A percentile compares a stretch with the other conserved stretches of the same genome.
These are phyloP conservation scores for Nerophis lumbriciformis DNA, from an alignment of 2,113 vertebrate species.

Conservation along the genomic window DNA sequence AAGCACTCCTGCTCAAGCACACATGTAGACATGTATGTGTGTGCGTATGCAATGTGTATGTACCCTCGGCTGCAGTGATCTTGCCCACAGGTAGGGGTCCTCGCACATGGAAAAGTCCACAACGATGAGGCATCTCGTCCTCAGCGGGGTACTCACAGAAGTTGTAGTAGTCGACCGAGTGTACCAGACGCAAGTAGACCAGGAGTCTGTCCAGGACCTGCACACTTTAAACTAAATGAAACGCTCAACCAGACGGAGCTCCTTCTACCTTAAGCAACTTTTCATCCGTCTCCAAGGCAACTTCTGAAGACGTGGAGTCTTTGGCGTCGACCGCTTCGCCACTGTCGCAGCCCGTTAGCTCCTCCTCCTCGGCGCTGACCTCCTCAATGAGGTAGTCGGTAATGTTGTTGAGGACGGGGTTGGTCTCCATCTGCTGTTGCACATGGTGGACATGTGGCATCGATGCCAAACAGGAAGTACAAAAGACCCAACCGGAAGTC, in stretches of 20 bases:
- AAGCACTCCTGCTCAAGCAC: neutral
- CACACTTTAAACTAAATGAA: neutral
- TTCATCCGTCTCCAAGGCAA: slow-evolving; percentile 82
- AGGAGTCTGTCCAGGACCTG: slow-evolving; percentile 87
- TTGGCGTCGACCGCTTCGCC: slow-evolving; percentile 68
- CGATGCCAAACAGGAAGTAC: neutral
- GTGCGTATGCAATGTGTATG: neutral
- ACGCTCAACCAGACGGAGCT: neutral
- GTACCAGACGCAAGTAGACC: slow-evolving; percentile 85
- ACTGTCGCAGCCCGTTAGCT: slow-evolving; percentile 73
- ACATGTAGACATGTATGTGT: neutral
- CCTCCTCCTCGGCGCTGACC: slow-evolving; percentile 87
- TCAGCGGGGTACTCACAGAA: slow-evolving; percentile 85
- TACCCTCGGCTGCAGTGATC: slow-evolving; percentile 81
- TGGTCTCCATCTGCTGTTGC: slow-evolving; percentile 66
- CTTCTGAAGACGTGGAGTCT: slow-evolving; percentile 78
- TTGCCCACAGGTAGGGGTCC: slow-evolving; percentile 82
- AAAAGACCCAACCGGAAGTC: neutral
- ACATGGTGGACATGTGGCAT: neutral
- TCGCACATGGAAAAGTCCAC: slow-evolving; percentile 85
- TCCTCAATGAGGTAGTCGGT: slow-evolving; percentile 89
- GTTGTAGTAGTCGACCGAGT: slow-evolving; percentile 90
- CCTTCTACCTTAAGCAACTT: slow-evolving; percentile 81
- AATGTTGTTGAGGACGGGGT: slow-evolving; percentile 86
- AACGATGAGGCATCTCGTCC: slow-evolving; percentile 93